Evolutionary conservation across 2,113 vertebrate genomes (phyloP), one percentile per base, ranked within the genome.

Genomic region (Camelus dromedarius): DNA sequence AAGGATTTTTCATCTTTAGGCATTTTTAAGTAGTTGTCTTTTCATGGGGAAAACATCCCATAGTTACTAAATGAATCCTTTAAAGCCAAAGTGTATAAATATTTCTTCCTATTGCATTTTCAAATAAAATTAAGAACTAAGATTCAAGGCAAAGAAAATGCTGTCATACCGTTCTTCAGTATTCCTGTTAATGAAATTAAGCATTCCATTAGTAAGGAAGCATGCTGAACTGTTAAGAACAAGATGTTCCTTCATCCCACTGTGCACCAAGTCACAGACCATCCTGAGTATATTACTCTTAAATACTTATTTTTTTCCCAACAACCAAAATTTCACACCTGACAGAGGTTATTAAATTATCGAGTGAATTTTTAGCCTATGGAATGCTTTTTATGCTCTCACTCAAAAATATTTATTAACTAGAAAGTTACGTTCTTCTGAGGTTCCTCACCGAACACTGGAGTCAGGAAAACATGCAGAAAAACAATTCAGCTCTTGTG

Each of bases 71-170:
- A 88, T 16, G 14, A 67, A 85, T 81, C 46, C 24, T 81, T 86
- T 85, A 81, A 64, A 62, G n/a, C 24, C 72, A 67, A 89, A 87
- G 22, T 18, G 66, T n/a, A 54, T 75, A n/a, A 89, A 32, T 66
- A 73, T 66, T 75, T 87, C 20, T 67, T 69, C 80, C 62, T 46
- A 52, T 16, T 77, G 5, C 6, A 66, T 38, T 50, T 76, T 89
- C 38, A 86, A 89, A 86, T 95, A 95, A 97, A 96, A 81, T 80
- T 52, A 73, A 91, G n/a, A 96, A 82, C 56, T 64, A 54, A 46
- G 19, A 91, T 70, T 93, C 64, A 89, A 96, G 32, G 24, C 64
- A 84, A 67, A 91, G 60, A 48, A 70, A 84, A 67, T 84, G 64
- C 35, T 64, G 0, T 56, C 42, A 66, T 83, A 56, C 3, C 52